phyloP scores from a whole-genome alignment of 2,113 vertebrate genomes.

The Tyrannus savana region DNA sequence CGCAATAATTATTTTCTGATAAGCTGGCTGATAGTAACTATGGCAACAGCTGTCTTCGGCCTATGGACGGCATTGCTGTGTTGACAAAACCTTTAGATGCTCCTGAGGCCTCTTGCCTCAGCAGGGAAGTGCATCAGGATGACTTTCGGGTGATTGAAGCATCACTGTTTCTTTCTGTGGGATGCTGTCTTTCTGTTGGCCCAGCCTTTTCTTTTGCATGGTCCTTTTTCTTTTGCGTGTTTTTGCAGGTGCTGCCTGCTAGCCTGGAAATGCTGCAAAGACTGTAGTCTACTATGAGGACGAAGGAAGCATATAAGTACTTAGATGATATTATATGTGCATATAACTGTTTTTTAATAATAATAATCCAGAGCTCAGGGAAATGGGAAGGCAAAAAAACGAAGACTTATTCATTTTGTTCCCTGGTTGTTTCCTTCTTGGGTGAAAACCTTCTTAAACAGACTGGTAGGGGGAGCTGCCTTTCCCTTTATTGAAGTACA shows the following conservation, averaged over 20 bases:
- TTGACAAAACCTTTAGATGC: conserved; percentile 74
- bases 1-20: conserved; percentile 78
- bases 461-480: conserved; percentile 63
- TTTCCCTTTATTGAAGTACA: conserved; percentile 56
- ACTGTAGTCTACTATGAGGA: conserved; percentile 6
- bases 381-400: neutral
- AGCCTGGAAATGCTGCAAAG: conserved; percentile 57
- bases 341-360: neutral
- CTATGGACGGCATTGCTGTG: conserved; percentile 75
- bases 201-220: conserved; percentile 10
- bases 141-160: conserved; percentile 63
- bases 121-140: conserved; percentile 53
- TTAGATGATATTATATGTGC: conserved; percentile 16
- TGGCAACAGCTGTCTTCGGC: conserved; percentile 80
- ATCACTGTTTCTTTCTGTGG: neutral
- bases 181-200: conserved; percentile 33
- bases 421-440: conserved; percentile 35
- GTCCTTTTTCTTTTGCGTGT: conserved; percentile 41
- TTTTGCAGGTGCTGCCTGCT: conserved; percentile 51
- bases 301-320: neutral
- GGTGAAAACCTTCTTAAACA: conserved; percentile 47
- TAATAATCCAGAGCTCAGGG: neutral
- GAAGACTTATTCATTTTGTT: conserved; percentile 23
- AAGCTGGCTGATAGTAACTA: conserved; percentile 81
- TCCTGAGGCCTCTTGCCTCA: conserved; percentile 66